Base-by-base conservation (phyloP, 2,888 invertebrate genomes). In the Caenorhabditis uteleia region DNA sequence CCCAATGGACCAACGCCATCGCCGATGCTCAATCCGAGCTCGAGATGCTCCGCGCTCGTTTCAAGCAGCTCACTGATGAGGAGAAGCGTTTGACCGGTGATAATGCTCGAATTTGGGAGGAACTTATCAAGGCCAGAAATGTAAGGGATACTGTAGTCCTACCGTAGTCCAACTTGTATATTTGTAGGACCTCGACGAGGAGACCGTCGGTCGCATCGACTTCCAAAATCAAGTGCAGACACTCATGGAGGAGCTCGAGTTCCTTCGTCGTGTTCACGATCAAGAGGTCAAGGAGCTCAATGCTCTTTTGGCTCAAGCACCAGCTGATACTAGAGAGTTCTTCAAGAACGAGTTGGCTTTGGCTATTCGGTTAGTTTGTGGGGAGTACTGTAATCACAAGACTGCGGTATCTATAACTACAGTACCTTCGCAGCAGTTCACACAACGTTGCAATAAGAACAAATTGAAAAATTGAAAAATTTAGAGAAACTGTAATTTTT, bases 331-430 rank as follows among this genome's bases (percentile, higher is more conserved):
- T 23, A 69, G 81, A 45, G 83, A 83, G 64, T 83, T 83, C 83
- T 87, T 87, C 85, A 86, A 86, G 84, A 86, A 85, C 78, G 87
- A 87, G 74, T 77, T 87, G 71, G 84, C 85, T 14, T 82, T 85
- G 69, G 86, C 86, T 49, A 85, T 87, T 71, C 79, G 85, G 40
- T 86, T 86, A 72, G 85, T 38, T 16, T 20, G 29, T 8, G 29
- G 29, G 12, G 12, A 29, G 12, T 8, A 8, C 29, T 8, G 29
- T 8, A 29, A 29, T 29, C 12, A 12, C 12, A 8, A 12, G 12
- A 29, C 29, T 29, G 6, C 6, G 29, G 6, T 29, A n/a, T n/a
- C n/a, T n/a, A n/a, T n/a, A n/a, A n/a, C n/a, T n/a, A n/a, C n/a
- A n/a, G n/a, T n/a, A n/a, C n/a, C n/a, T n/a, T n/a, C n/a, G n/a